Conservation (phyloP, 2,888 invertebrate genomes). For the Lasioglossum lativentre region DNA sequence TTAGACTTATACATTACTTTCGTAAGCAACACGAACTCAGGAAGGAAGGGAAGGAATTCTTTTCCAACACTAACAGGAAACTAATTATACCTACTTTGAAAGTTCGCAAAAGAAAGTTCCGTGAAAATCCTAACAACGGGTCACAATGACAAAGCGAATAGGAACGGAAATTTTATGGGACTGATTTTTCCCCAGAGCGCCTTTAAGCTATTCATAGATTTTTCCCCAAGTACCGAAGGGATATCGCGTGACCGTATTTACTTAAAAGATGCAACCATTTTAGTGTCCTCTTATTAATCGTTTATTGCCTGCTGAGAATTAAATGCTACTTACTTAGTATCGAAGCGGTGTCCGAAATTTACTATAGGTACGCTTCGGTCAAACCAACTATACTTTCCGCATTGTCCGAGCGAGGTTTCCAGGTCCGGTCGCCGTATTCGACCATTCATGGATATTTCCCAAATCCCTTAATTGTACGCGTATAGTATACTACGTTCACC, state of each 20-base stretch:
- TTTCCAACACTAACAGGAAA: neutral
- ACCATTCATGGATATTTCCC: constrained; percentile 10
- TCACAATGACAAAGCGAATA: neutral
- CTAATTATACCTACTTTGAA: neutral
- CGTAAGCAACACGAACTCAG: neutral
- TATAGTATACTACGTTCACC: no score
- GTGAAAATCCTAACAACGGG: neutral
- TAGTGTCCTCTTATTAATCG: neutral
- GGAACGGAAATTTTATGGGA: neutral
- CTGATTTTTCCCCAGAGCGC: neutral
- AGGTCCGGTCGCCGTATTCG: neutral
- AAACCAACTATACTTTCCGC: neutral
- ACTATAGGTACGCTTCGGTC: neutral
- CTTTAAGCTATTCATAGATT: neutral
- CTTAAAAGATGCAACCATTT: no score
- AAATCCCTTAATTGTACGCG: neutral
- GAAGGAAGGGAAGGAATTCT: neutral
- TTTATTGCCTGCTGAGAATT: constrained; percentile 19
- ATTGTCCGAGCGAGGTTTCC: neutral
- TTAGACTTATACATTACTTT: neutral
- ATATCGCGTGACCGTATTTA: neutral
- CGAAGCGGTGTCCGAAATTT: neutral
- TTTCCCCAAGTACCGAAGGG: neutral
- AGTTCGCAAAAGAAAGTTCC: neutral
- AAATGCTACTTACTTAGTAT: neutral